phyloP scores from a whole-genome alignment of 2,888 invertebrate genomes.

The Acronicta leporina region DNA sequence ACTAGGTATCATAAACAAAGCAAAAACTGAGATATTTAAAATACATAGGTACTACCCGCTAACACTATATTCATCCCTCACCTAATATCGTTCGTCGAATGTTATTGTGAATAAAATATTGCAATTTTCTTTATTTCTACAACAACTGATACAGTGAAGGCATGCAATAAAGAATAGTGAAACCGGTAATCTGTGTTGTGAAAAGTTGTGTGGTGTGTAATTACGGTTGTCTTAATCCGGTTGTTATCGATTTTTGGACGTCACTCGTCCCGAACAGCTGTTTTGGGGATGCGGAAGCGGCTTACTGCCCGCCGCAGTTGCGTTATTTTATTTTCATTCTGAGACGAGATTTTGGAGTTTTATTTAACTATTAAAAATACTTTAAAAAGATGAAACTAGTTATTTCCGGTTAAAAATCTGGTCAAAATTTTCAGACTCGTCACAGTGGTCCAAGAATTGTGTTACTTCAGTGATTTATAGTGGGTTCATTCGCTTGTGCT shows the following conservation, averaged over 20 bases:
- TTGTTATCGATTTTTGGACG: slow-evolving; percentile 82
- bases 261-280: slow-evolving; percentile 82
- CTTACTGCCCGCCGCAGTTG: slow-evolving; percentile 46
- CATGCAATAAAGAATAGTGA: slow-evolving; percentile 66
- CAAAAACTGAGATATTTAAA: slow-evolving; percentile 60
- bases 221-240: slow-evolving; percentile 69
- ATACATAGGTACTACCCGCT: slow-evolving; percentile 28
- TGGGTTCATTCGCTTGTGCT: slow-evolving; percentile 35
- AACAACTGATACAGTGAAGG: slow-evolving; percentile 57
- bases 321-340: slow-evolving; percentile 29
- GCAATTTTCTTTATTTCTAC: slow-evolving; percentile 49
- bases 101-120: slow-evolving; percentile 37
- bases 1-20: slow-evolving; percentile 72
- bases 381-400: slow-evolving; percentile 17
- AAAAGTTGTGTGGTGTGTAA: slow-evolving; percentile 72
- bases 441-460: slow-evolving; percentile 8
- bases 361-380: slow-evolving; percentile 26
- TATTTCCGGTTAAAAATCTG: slow-evolving; percentile 3
- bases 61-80: slow-evolving; percentile 50
- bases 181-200: slow-evolving; percentile 75
- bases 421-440: background rate
- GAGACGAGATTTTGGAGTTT: slow-evolving; percentile 25
- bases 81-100: slow-evolving; percentile 12
- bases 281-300: slow-evolving; percentile 76
- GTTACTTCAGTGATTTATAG: slow-evolving; percentile 22